Evolutionary conservation across 2,113 vertebrate species (phyloP).

Genomic region (Petaurus breviceps): DNA sequence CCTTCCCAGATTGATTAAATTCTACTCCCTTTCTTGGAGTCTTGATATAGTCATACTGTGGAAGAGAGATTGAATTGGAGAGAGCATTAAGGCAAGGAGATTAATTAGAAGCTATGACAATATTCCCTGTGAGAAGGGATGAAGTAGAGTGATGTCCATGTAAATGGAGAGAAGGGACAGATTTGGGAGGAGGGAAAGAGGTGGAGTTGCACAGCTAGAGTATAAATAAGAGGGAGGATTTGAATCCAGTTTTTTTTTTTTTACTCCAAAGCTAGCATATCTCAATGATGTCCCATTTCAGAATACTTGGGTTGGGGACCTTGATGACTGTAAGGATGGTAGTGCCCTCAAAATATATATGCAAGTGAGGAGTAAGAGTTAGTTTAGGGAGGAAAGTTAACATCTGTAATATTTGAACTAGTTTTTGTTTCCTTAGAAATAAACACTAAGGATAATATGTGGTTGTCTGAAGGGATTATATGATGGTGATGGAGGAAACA

Average conservation of each 20-base stretch:
- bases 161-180: background rate
- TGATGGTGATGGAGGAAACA: background rate
- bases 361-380: background rate
- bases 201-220: background rate
- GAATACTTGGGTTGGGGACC: background rate
- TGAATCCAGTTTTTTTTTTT: background rate
- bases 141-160: background rate
- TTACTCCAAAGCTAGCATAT: background rate
- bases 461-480: background rate
- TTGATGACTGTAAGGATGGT: background rate
- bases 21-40: background rate
- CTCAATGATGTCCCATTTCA: background rate
- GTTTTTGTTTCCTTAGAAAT: background rate
- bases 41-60: background rate
- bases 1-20: background rate
- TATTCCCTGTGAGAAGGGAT: background rate
- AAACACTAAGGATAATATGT: background rate
- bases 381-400: background rate
- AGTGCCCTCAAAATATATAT: background rate
- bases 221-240: background rate
- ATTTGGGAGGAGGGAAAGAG: background rate
- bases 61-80: background rate
- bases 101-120: background rate
- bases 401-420: background rate
- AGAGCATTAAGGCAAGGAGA: background rate